Evolutionary conservation across 2,888 invertebrate genomes (phyloP).

Genomic region (Caenorhabditis virilis): DNA sequence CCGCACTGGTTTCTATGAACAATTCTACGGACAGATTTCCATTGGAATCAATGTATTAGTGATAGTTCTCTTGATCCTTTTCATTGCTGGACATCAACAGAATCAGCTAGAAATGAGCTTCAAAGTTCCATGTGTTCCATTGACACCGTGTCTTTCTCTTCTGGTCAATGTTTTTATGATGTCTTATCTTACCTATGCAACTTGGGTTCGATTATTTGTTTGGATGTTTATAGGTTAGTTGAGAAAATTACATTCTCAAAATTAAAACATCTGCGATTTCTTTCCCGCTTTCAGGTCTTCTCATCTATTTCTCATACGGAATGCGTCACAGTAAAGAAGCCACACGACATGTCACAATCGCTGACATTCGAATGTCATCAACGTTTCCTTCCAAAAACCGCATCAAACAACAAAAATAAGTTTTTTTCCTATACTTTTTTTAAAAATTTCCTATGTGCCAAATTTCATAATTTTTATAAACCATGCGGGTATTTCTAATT

Average conservation of each 20-base stretch:
- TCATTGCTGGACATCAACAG: constrained; percentile 45
- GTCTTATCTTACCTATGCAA: constrained; percentile 84
- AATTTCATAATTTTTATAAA: not conserved
- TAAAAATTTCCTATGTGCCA: no score
- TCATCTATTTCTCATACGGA: constrained; percentile 92
- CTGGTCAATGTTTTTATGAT: constrained; percentile 91
- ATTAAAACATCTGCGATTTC: not conserved
- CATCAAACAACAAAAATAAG: not conserved
- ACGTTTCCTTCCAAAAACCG: constrained; percentile 35
- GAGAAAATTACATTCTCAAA: not conserved
- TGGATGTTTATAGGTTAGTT: constrained; percentile 84
- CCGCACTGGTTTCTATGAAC: constrained; percentile 12
- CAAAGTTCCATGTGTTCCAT: constrained; percentile 46
- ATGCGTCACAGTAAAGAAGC: constrained; percentile 77
- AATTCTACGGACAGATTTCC: constrained; percentile 6
- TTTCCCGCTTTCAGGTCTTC: constrained; percentile 75
- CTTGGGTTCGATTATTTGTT: constrained; percentile 84
- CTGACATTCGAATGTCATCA: constrained; percentile 33
- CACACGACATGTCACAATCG: constrained; percentile 19
- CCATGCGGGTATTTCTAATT: not conserved
- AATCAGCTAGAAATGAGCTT: constrained; percentile 36
- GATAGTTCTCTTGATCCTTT: constrained; percentile 26
- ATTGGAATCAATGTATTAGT: constrained; percentile 23
- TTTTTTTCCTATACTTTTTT: no score
- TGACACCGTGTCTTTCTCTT: constrained; percentile 69